Conservation (phyloP, 2,113 vertebrate species). For the Thunnus thynnus region DNA sequence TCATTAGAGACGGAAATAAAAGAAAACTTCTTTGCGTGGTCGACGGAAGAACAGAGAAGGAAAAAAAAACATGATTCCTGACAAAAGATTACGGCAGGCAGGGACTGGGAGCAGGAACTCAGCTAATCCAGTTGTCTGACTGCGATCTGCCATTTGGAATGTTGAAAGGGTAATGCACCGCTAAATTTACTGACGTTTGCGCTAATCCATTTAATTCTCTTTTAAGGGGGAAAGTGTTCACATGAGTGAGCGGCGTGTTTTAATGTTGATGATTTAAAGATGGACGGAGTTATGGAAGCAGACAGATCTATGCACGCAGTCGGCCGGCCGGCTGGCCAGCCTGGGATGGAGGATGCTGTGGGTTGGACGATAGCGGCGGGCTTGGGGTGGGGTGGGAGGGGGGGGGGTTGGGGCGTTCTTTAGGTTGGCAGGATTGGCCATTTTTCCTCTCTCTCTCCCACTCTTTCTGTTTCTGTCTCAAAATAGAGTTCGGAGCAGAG, state of each 20-base stretch:
- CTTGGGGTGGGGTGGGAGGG: neutral
- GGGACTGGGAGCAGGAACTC: conserved; percentile 46
- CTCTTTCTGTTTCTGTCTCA: conserved; percentile 46
- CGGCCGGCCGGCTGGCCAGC: neutral
- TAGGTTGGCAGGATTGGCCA: conserved; percentile 49
- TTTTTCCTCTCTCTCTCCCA: conserved; percentile 42
- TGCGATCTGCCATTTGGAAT: conserved; percentile 76
- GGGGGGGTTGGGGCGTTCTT: neutral
- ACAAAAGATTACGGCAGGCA: conserved; percentile 50
- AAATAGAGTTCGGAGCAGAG: conserved; percentile 61
- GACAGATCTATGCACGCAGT: conserved; percentile 55
- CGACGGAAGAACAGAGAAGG: conserved; percentile 1
- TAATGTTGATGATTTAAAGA: conserved; percentile 82
- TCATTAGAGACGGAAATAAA: conserved; percentile 41
- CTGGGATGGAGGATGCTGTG: conserved; percentile 23
- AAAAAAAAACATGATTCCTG: conserved; percentile 31
- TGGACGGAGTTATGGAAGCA: conserved; percentile 67
- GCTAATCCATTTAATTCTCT: conserved; percentile 86
- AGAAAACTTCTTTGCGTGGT: conserved; percentile 47
- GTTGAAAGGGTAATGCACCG: conserved; percentile 71
- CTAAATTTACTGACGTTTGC: conserved; percentile 83
- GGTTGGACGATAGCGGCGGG: conserved; percentile 22
- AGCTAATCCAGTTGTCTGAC: conserved; percentile 68
- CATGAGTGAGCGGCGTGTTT: conserved; percentile 77
- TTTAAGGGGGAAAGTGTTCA: conserved; percentile 81